Evolutionary conservation across 2,888 invertebrate genomes (phyloP).

Genomic region (Empis stercorea): DNA sequence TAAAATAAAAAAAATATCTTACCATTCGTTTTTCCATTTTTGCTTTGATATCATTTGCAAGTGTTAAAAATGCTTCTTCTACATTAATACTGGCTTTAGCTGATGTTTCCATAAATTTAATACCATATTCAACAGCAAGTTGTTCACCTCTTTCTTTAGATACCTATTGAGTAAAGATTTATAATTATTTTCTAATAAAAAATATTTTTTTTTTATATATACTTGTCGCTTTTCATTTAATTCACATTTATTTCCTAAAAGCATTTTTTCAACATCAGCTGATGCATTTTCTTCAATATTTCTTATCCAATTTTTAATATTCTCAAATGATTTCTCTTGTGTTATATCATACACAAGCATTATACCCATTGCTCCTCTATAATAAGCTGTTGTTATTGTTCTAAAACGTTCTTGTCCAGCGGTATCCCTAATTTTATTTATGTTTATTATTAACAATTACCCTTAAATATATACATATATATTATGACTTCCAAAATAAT

Average conservation of each 20-base stretch:
- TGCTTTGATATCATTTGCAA: slow-evolving; percentile 94
- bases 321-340: slow-evolving; percentile 97
- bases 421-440: slow-evolving; percentile 66
- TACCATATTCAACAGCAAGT: slow-evolving; percentile 94
- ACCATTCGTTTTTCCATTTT: slow-evolving; percentile 99
- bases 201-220: too few relatives aligned
- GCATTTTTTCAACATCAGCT: slow-evolving; percentile 98
- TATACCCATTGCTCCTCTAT: slow-evolving; percentile 99
- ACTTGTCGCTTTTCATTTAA: slow-evolving; percentile 88
- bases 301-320: slow-evolving; percentile 98
- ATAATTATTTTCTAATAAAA: background rate
- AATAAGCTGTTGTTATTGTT: slow-evolving; percentile 99
- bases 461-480: too few relatives aligned
- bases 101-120: slow-evolving; percentile 98
- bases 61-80: slow-evolving; percentile 92
- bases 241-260: slow-evolving; percentile 98
- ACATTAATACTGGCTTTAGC: slow-evolving; percentile 97
- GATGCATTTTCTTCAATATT: slow-evolving; percentile 99
- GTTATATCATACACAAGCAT: slow-evolving; percentile 99
- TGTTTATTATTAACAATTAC: too few relatives aligned
- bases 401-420: slow-evolving; percentile 98
- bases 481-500: too few relatives aligned
- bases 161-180: slow-evolving; percentile 48
- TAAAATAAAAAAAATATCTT: slow-evolving; percentile 20
- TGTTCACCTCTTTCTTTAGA: slow-evolving; percentile 94